Base-by-base conservation (phyloP, 2,113 vertebrate genomes). In the Pomatorhinus ruficollis region DNA sequence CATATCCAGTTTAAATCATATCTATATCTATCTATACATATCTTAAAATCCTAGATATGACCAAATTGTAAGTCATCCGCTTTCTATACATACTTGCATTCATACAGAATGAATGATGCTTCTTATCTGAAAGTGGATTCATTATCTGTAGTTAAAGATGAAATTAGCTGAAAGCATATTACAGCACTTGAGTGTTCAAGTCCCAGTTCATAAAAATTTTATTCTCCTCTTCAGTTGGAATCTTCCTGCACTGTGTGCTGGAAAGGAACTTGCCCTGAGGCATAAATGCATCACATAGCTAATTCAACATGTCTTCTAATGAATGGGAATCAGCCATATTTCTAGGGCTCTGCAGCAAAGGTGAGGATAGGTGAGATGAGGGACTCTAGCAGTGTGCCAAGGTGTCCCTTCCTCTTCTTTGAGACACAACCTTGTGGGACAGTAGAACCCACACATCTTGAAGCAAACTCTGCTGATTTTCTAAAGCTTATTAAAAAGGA, bases 191-290 rank as follows among this genome's bases (percentile, higher is more conserved):
- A 97, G 78, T 3, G 56, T 85, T 93, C 59, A 89, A 87, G 94
- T 94, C 93, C 86, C 90, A 69, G 89, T 89, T 95, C 94, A 96
- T 97, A 92, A 95, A 97, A 93, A 54, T 92, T 94, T 82, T 95
- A 97, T 93, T 96, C 83, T 83, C 63, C 74, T 75, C 85, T 94
- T 93, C 92, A 93, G 83, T 2, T 71, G 31, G 72, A 92, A 86
- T 69, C 63, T 94, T 95, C 66, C 82, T 54, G 45, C 28, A 45
- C 84, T 57, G 39, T 71, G 75, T 5, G 31, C 83, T 87, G 74
- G 75, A 95, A 93, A 94, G 91, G 65, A 94, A 91, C 90, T 77
- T 80, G 66, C 76, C 90, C 63, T 0, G 6, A 93, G 90, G 95
- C 89, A 66, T 5, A 87, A 88, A 56, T 30, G 66, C 75, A 76